These are phyloP conservation scores for Chionis minor DNA, from an alignment of 2,113 vertebrate species.

Conservation along the genomic window DNA sequence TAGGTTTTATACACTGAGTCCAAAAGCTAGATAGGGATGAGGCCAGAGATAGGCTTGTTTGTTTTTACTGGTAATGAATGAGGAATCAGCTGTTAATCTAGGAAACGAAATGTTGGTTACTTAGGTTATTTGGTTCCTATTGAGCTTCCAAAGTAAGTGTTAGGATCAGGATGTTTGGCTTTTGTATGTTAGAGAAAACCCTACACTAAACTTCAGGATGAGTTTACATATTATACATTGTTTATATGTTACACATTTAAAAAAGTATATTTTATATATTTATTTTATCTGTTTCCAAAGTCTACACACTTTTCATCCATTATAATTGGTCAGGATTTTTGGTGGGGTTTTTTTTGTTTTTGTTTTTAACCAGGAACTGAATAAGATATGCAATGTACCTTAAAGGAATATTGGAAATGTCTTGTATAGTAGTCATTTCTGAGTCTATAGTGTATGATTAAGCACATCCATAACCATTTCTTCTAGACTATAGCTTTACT, in stretches of 20 bases:
- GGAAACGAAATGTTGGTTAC: background rate
- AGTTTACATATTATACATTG: background rate
- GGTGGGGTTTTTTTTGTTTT: background rate
- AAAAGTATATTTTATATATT: background rate
- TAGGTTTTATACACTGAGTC: background rate
- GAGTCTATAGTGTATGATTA: background rate
- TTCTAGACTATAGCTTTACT: background rate
- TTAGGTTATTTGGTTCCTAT: background rate
- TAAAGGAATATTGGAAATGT: background rate
- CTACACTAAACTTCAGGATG: background rate
- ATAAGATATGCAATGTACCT: background rate
- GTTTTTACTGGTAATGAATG: background rate
- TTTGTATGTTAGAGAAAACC: background rate
- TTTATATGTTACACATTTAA: background rate
- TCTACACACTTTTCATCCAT: background rate
- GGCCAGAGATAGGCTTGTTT: background rate
- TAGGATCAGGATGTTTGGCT: background rate
- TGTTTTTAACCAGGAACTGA: background rate
- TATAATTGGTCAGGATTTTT: background rate
- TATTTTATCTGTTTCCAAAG: background rate
- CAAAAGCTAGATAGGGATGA: background rate
- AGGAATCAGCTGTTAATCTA: background rate
- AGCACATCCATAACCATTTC: background rate
- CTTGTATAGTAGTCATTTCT: background rate
- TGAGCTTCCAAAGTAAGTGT: background rate